These are phyloP conservation scores for Aphelenchoides bicaudatus DNA, from an alignment of 2,888 invertebrate genomes.

Conservation along the genomic window DNA sequence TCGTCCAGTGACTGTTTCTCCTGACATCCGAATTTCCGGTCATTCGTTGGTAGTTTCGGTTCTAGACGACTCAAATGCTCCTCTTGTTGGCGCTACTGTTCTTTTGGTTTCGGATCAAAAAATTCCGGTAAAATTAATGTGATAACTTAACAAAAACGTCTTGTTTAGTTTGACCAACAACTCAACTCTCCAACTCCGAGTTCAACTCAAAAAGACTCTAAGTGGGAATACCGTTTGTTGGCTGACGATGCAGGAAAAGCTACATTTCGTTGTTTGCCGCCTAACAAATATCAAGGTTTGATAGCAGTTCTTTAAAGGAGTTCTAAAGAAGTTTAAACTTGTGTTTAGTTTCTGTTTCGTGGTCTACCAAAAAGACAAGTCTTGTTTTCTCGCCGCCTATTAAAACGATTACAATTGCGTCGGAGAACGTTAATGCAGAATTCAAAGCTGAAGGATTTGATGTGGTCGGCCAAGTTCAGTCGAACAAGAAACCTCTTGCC, in stretches of 20 bases:
- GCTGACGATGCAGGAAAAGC: constrained; percentile 70
- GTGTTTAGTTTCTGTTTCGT: not conserved
- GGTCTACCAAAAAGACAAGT: not conserved
- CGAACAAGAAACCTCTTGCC: constrained; percentile 20
- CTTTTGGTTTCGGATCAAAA: constrained; percentile 15
- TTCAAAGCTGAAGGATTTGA: constrained; percentile 38
- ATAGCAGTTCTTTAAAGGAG: too few species aligned
- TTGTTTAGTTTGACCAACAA: constrained; percentile 33
- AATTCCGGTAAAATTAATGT: constrained; percentile 18
- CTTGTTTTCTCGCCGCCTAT: constrained; percentile 22
- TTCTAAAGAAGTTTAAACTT: not conserved
- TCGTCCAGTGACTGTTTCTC: constrained; percentile 43
- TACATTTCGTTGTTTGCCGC: constrained; percentile 74
- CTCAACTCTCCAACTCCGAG: constrained; percentile 22
- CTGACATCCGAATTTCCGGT: constrained; percentile 48
- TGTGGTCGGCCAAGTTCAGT: constrained; percentile 29
- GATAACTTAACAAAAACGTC: not conserved
- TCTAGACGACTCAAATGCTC: not conserved
- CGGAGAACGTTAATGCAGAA: constrained; percentile 15
- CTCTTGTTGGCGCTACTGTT: constrained; percentile 16
- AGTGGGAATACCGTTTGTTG: constrained; percentile 39
- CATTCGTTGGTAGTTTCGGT: constrained; percentile 36
- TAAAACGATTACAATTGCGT: constrained; percentile 25
- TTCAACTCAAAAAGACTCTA: constrained; percentile 12
- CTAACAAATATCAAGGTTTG: constrained; percentile 66